Conservation (phyloP, 2,797 vertebrate species). For the Octomys mimax region DNA sequence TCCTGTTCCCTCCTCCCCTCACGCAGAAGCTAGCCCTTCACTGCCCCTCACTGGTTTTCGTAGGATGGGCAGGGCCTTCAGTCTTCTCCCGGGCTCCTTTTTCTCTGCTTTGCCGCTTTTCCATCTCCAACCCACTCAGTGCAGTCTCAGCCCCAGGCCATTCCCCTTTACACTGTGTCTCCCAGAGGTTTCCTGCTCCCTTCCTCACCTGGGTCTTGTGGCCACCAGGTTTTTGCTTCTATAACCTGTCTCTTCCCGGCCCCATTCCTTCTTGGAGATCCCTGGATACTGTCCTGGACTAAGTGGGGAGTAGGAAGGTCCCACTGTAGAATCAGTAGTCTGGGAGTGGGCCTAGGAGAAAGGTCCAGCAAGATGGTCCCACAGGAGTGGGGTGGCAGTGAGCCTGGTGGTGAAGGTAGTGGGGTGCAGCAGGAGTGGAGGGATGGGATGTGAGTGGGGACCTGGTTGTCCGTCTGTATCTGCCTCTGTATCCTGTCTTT, state of each 20-base stretch:
- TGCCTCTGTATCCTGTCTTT: background rate
- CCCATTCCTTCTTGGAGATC: background rate
- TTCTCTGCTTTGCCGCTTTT: background rate
- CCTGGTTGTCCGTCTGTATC: constrained; percentile 15
- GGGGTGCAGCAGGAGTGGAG: too few species aligned
- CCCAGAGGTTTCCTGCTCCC: background rate
- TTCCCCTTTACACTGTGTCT: background rate
- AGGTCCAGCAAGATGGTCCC: background rate
- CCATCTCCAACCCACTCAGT: background rate
- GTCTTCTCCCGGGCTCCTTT: background rate
- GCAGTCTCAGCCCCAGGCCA: background rate
- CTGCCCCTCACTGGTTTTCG: background rate
- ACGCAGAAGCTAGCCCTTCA: background rate
- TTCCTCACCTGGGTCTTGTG: background rate
- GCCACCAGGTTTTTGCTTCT: background rate
- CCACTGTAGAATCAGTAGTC: background rate
- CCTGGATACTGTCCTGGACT: background rate
- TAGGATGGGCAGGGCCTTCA: background rate
- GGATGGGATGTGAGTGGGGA: accelerated
- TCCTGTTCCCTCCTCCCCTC: background rate
- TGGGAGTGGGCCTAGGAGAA: background rate
- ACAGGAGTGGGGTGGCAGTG: too few species aligned
- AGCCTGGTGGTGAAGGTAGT: background rate
- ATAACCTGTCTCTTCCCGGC: background rate
- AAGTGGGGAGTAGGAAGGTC: background rate